phyloP scores from a whole-genome alignment of 2,888 invertebrate genomes.

The Limnephilus auricula region DNA sequence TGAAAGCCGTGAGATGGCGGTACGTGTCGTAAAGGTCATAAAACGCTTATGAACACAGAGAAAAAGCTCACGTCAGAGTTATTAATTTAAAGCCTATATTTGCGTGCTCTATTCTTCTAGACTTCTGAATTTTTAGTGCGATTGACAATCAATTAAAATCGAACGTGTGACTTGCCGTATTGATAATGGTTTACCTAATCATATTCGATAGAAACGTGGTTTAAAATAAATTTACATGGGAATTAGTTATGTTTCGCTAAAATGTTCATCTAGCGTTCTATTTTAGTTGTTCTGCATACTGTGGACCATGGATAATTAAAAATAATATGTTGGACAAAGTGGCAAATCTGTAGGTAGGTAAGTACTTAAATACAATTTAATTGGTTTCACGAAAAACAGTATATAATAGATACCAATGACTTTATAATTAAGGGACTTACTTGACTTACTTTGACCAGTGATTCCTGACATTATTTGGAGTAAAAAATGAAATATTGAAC shows the following conservation, averaged over 20 bases:
- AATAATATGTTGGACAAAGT: too few species aligned
- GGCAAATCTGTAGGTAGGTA: too few species aligned
- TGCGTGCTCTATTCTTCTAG: not conserved
- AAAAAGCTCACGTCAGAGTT: not conserved
- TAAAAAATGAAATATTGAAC: too few species aligned
- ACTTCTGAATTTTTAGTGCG: not conserved
- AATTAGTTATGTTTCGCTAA: slow-evolving; percentile 22
- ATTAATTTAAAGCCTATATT: slow-evolving; percentile 22
- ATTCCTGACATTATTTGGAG: too few species aligned
- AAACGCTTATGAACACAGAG: not conserved
- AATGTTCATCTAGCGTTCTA: not conserved
- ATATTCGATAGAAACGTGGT: slow-evolving; percentile 37
- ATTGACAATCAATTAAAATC: slow-evolving; percentile 54
- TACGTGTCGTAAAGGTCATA: not conserved
- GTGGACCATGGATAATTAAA: too few species aligned
- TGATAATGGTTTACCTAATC: slow-evolving; percentile 43
- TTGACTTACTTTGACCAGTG: too few species aligned
- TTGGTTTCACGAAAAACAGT: too few species aligned
- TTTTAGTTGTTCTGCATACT: not conserved
- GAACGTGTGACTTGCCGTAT: slow-evolving; percentile 50
- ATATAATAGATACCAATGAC: too few species aligned
- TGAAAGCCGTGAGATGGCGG: slow-evolving; percentile 45
- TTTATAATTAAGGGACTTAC: too few species aligned
- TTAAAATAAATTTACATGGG: slow-evolving; percentile 44
- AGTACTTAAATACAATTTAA: too few species aligned